Conservation (phyloP, 92 coral and sea anemone genomes). For the Pocillopora meandrina region DNA sequence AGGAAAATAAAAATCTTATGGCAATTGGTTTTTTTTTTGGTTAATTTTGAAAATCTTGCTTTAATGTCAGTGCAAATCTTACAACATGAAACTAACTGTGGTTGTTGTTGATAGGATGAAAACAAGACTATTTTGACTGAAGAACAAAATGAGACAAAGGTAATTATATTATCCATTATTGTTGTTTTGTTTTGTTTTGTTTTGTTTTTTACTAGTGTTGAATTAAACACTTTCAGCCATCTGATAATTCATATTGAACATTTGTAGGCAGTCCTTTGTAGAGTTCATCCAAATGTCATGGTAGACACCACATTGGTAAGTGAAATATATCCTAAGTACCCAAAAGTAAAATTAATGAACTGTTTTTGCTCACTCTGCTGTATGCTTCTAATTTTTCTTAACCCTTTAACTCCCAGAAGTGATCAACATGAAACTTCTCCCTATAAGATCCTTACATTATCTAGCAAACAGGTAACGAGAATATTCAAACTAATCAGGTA, state of each 20-base stretch:
- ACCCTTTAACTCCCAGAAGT: no score
- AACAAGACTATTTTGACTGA: conserved; percentile 29
- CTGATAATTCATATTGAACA: neutral
- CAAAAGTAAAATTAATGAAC: neutral
- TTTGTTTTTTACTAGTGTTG: neutral
- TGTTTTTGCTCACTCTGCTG: neutral
- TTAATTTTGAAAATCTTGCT: neutral
- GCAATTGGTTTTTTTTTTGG: no score
- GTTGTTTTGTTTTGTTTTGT: neutral
- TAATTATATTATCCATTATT: neutral
- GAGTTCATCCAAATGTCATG: conserved; percentile 56
- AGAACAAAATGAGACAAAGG: conserved; percentile 58
- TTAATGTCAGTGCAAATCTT: neutral
- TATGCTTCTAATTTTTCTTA: no score
- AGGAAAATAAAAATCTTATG: no score
- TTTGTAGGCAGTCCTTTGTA: conserved; percentile 48
- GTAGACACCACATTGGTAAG: conserved; percentile 69
- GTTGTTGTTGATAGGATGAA: conserved; percentile 22
- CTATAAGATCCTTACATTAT: no score
- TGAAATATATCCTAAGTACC: neutral
- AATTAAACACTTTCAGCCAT: neutral
- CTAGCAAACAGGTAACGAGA: no score
- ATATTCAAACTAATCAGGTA: no score
- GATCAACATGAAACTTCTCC: no score
- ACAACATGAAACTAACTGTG: neutral